Percentiles rank a stretch among this genome's conserved stretches.
These are phyloP conservation scores for Arizona elegans DNA, from an alignment of 2,113 vertebrate species.

Conservation along the genomic window DNA sequence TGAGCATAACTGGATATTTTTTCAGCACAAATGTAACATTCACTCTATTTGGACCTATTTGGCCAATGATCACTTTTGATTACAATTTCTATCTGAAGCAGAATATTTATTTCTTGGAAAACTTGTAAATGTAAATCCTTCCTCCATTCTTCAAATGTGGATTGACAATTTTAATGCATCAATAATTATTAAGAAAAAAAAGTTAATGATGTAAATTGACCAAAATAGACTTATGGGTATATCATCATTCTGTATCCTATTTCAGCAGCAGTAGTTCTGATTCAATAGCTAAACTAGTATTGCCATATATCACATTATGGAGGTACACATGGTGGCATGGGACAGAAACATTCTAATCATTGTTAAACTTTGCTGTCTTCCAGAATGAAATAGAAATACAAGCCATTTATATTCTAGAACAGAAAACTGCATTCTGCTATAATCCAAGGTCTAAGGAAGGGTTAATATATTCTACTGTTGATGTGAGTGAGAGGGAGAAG, in stretches of 20 bases:
- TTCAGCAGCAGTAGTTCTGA: neutral
- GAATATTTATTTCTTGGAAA: neutral
- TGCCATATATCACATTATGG: neutral
- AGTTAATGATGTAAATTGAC: neutral
- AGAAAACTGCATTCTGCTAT: neutral
- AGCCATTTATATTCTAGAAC: neutral
- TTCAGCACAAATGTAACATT: neutral
- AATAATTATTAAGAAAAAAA: neutral
- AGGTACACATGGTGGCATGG: neutral
- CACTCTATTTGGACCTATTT: neutral
- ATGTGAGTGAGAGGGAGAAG: slow-evolving; percentile 3
- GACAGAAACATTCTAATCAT: neutral
- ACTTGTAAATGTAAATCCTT: neutral
- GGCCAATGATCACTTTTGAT: neutral
- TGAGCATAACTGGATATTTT: neutral
- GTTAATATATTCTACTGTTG: slow-evolving; percentile 64
- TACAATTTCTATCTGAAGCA: neutral
- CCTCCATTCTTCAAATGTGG: neutral
- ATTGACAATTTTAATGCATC: neutral
- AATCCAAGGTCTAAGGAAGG: slow-evolving; percentile 50
- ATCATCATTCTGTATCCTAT: neutral
- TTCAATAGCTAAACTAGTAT: neutral
- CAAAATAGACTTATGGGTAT: neutral
- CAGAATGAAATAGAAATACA: slow-evolving; percentile 26
- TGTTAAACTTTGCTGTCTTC: neutral